Conservation (phyloP, 2,888 invertebrate genomes). For the Hypsopygia costalis region DNA sequence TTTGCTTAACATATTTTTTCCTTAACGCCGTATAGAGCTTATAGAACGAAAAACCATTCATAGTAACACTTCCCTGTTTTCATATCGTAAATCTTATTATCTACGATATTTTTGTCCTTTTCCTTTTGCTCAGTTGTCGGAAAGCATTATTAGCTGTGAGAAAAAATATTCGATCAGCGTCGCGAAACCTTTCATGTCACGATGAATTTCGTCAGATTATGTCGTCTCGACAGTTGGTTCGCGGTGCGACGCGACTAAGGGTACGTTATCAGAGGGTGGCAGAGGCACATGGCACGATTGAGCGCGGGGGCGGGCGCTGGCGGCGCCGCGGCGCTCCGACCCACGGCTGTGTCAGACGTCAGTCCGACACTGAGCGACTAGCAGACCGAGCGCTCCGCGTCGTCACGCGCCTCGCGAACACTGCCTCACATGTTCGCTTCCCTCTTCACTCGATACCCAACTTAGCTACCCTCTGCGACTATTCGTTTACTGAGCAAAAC, state of each 20-base stretch:
- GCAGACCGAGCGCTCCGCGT: constrained; percentile 67
- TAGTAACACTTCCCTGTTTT: no score
- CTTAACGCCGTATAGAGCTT: no score
- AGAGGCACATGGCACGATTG: constrained; percentile 33
- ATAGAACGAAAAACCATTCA: background rate
- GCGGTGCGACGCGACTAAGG: constrained; percentile 26
- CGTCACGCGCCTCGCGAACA: constrained; percentile 55
- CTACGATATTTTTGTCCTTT: constrained; percentile 5
- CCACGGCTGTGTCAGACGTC: constrained; percentile 54
- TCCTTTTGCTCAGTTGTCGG: constrained; percentile 10
- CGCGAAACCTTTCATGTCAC: constrained; percentile 45
- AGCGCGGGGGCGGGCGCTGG: constrained; percentile 67
- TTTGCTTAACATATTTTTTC: no score
- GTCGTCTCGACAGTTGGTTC: constrained; percentile 37
- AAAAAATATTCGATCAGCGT: constrained; percentile 27
- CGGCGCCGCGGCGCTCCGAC: constrained; percentile 51
- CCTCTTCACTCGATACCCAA: constrained; percentile 23
- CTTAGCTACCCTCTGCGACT: constrained; percentile 4
- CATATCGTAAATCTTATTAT: constrained; percentile 2
- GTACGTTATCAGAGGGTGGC: constrained; percentile 56
- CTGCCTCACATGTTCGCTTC: constrained; percentile 68
- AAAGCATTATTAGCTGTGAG: constrained; percentile 22
- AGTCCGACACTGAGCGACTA: constrained; percentile 68
- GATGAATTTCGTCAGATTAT: constrained; percentile 51
- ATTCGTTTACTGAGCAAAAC: constrained; percentile 10